Conservation (phyloP, 2,888 invertebrate genomes). For the Yponomeuta plumbellus region DNA sequence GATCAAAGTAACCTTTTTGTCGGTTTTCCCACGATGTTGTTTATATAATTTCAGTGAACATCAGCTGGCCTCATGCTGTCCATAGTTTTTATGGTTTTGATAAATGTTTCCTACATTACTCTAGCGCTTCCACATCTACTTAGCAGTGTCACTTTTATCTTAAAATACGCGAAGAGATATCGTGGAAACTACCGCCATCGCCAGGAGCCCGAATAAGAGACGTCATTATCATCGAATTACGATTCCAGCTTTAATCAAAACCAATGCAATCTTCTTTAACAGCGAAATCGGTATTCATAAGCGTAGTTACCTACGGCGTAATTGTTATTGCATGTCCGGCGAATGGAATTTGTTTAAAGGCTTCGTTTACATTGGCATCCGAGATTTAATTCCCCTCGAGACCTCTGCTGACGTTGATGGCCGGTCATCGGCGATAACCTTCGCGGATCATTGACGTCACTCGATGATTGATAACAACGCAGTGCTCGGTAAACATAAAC, state of each 20-base stretch:
- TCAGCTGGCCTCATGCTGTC: not conserved
- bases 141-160: not conserved
- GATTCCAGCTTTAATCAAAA: constrained; percentile 6
- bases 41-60: not conserved
- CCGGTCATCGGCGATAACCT: constrained; percentile 53
- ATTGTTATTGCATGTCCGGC: constrained; percentile 12
- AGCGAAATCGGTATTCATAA: constrained; percentile 1
- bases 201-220: not conserved
- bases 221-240: constrained; percentile 6
- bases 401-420: constrained; percentile 28
- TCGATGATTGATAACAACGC: constrained; percentile 52
- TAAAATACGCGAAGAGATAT: constrained; percentile 1
- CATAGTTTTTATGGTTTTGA: not conserved
- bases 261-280: not conserved
- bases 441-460: constrained; percentile 60
- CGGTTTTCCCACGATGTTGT: constrained; percentile 9
- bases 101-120: constrained; percentile 1
- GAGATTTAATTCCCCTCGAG: constrained; percentile 15
- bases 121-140: not conserved
- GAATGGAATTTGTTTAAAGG: constrained; percentile 15
- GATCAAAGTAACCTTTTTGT: not conserved
- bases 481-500: constrained; percentile 54
- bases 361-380: constrained; percentile 13
- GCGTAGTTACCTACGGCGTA: constrained; percentile 5
- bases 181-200: not conserved